Base-by-base conservation (phyloP, 2,888 invertebrate genomes). In the Conops quadrifasciatus region DNA sequence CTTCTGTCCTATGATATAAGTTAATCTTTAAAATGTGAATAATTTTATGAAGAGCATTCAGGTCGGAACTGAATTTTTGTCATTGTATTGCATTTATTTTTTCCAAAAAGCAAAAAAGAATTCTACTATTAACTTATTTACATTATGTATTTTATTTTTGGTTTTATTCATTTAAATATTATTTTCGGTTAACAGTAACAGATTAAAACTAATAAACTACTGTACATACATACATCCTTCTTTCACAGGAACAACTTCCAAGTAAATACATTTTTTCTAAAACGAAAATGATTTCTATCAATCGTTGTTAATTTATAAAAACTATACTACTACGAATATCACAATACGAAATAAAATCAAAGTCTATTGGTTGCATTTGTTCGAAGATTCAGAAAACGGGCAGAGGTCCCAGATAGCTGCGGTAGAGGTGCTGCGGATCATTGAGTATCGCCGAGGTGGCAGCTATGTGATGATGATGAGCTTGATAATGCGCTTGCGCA, bases 241-340 rank as follows among this genome's bases (percentile, higher is more conserved):
- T 13, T 19, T 62, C 51, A 51, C 43, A 51, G 68, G 68, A 62
- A 68, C 68, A 68, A 62, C 21, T n/a, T 60, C 13, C 45, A 24
- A 24, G 4, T 26, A 15, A 21, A 45, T 63, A 16, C 16, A 67
- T 16, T 58, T 62, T 47, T 19, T 21, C 49, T 51, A 51, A 47
- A n/a, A 26, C 24, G 65, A 2, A 49, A 21, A 65, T 19, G n/a
- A 30, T 53, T 9, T 65, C 21, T 1, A 47, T 36, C 49, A 47
- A 60, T 30, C 36, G 30, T n/a, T n/a, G n/a, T 43, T 30, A 36
- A 19, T 21, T 26, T 36, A 49, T 53, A 67, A 11, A 67, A 49
- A 68, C 47, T 36, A 68, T 49, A 62, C 60, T 68, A 68, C 60
- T 43, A 68, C 19, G 62, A 62, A 68, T 68, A 68, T 68, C 68